phyloP scores from a whole-genome alignment of 2,888 invertebrate species.

The Rhingia rostrata region DNA sequence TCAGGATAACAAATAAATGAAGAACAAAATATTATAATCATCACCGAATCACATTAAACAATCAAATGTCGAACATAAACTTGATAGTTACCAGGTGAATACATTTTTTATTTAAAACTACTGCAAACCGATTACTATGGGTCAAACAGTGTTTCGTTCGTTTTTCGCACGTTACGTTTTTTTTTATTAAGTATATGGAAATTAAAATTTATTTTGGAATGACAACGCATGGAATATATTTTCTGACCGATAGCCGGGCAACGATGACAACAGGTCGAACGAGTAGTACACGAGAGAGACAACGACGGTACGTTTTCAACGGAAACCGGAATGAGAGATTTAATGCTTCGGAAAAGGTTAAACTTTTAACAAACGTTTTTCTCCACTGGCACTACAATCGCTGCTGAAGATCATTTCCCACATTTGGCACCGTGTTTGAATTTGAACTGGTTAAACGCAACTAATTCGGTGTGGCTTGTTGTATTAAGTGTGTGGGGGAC shows the following conservation, averaged over 20 bases:
- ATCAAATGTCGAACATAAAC: conserved; percentile 47
- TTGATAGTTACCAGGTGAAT: conserved; percentile 73
- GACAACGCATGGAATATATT: conserved; percentile 53
- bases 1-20: conserved; percentile 43
- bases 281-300: conserved; percentile 22
- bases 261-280: conserved; percentile 51
- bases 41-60: conserved; percentile 70
- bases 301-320: conserved; percentile 21
- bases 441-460: conserved; percentile 62
- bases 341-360: conserved; percentile 52
- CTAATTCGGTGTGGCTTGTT: conserved; percentile 44
- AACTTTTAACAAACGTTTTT: conserved; percentile 24
- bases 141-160: conserved; percentile 56
- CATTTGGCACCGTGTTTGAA: conserved; percentile 56
- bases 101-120: conserved; percentile 48
- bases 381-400: conserved; percentile 35
- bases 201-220: conserved; percentile 46
- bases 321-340: conserved; percentile 66
- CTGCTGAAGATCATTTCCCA: conserved; percentile 44
- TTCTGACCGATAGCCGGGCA: conserved; percentile 46
- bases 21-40: conserved; percentile 35
- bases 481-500: conserved; percentile 46
- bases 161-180: conserved; percentile 23
- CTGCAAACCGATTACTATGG: conserved; percentile 23
- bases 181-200: conserved; percentile 19